phyloP scores from a whole-genome alignment of 1,140 invertebrate species.

The Hycleus cichorii region DNA sequence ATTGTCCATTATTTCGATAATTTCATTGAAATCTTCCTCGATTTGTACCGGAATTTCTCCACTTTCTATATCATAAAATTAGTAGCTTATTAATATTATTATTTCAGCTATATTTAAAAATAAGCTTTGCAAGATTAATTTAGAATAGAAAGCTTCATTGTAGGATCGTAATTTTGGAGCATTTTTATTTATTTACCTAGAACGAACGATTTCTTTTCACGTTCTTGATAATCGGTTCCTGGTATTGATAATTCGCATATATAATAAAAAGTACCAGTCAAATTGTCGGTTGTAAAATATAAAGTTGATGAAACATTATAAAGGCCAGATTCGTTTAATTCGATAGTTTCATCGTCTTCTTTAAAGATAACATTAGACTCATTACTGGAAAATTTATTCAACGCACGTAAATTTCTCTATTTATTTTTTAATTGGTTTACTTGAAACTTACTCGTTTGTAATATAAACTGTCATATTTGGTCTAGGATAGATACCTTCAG shows the following conservation, averaged over 20 bases:
- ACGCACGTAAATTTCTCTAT: background rate
- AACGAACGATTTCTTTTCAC: too few relatives aligned
- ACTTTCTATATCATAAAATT: conserved; percentile 7
- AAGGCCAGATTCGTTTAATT: background rate
- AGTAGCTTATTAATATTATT: background rate
- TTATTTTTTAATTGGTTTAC: too few relatives aligned
- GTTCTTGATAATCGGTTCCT: background rate
- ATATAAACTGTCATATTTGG: conserved; percentile 3
- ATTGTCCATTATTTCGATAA: too few relatives aligned
- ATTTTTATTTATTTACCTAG: too few relatives aligned
- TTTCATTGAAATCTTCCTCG: conserved; percentile 3
- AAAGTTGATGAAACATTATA: conserved; percentile 9
- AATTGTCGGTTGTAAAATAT: background rate
- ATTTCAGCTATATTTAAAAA: too few relatives aligned
- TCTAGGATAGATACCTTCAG: conserved; percentile 1
- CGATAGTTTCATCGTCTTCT: conserved; percentile 1
- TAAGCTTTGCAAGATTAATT: too few relatives aligned
- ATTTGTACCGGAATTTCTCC: background rate
- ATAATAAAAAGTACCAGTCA: conserved; percentile 5
- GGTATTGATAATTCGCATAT: conserved; percentile 12
- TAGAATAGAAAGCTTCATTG: too few relatives aligned
- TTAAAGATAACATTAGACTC: background rate
- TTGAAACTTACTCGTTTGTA: background rate
- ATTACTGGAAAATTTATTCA: conserved; percentile 1
- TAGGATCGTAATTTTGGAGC: too few relatives aligned